Evolutionary conservation across 2,113 vertebrate species (phyloP), one percentile per base, ranked within the genome.

Genomic region (Sorex fumeus): DNA sequence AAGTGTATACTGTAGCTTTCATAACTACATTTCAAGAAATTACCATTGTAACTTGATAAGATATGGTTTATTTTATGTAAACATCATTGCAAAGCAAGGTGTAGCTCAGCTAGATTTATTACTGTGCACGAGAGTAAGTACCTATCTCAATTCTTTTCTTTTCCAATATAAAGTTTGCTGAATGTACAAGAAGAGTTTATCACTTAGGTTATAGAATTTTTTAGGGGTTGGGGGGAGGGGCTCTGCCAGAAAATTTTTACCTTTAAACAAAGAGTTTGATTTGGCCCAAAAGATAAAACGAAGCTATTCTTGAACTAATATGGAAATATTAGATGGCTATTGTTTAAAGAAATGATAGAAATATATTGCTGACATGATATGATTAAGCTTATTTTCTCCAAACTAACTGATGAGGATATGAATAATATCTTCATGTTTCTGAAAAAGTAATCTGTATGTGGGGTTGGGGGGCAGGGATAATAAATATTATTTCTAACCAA

Each of bases 101-200:
- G 91, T 90, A 6, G 69, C 91, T 95, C 96, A 93, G 92, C 91
- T 95, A 92, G 92, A 87, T 88, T 94, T 92, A 85, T 95, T 95
- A 67, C 2, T 27, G 87, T 95, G 72, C 53, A 76, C 53, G 53
- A 94, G 77, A 82, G 76, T 64, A 96, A 95, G 77, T 88, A 85
- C 62, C 69, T 64, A 43, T 45, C 77, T 93, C 87, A 82, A n/a
- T 76, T 95, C 88, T 45, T 67, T 69, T 32, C 85, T 96, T 96
- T 97, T 96, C 77, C 69, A 92, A 2, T 86, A 91, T 96, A 27
- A 97, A 96, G 81, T 97, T 97, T 95, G 89, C 93, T 95, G 45
- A 76, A 96, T 97, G 96, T 96, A 96, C 93, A 91, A 84, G 88
- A 94, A 94, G 7, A 47, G 64, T 96, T 96, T 72, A 89, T 75